A percentile compares a stretch with the other conserved stretches of the same genome.
phyloP scores from a whole-genome alignment of 2,888 invertebrate species.

The Lycia hirtaria region DNA sequence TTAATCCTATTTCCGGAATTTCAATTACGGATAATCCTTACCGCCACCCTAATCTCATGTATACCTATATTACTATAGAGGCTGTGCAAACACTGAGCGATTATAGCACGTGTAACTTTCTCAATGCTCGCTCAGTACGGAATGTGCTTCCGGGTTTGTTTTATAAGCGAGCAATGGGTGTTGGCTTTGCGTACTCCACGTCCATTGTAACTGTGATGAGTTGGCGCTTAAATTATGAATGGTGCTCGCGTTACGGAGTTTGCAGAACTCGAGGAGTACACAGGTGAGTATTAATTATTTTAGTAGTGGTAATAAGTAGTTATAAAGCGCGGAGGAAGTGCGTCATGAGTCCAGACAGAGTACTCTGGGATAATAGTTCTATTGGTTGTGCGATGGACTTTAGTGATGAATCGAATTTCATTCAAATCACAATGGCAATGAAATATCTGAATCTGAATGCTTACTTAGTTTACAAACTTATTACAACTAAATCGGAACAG shows the following conservation, averaged over 20 bases:
- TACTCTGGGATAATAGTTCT: too few species aligned
- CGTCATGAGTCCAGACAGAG: neutral
- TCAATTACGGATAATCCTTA: constrained; percentile 42
- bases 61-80: constrained; percentile 39
- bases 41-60: constrained; percentile 38
- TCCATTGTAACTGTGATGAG: constrained; percentile 63
- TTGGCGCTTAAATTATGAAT: constrained; percentile 67
- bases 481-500: too few species aligned
- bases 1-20: constrained; percentile 40
- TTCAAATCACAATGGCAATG: too few species aligned
- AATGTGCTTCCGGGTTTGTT: constrained; percentile 49
- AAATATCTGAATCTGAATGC: too few species aligned
- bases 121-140: constrained; percentile 42
- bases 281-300: constrained; percentile 23
- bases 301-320: constrained; percentile 20
- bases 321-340: neutral
- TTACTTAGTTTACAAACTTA: too few species aligned
- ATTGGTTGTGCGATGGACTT: too few species aligned
- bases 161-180: constrained; percentile 52
- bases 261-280: constrained; percentile 26
- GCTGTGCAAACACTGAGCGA: constrained; percentile 60
- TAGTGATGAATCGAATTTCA: too few species aligned
- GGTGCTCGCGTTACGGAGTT: constrained; percentile 38
- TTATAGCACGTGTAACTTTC: constrained; percentile 51
- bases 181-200: constrained; percentile 52